Conservation (phyloP, 2,888 invertebrate species). For the Platynereis dumerilii region DNA sequence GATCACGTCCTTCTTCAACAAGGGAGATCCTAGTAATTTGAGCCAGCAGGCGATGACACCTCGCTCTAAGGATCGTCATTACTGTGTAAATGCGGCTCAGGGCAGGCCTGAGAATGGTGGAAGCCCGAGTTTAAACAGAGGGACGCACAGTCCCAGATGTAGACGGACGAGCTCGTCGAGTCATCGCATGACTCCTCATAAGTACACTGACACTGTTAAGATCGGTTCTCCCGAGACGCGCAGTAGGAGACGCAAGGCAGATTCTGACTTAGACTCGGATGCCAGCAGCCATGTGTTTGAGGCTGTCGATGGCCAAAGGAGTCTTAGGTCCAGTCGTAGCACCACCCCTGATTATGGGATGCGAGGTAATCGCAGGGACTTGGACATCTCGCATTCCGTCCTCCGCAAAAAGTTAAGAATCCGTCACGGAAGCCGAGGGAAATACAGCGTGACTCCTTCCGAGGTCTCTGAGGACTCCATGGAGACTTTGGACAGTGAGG, state of each 20-base stretch:
- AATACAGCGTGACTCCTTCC: background rate
- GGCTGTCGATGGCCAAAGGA: slow-evolving; percentile 19
- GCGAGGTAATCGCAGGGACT: background rate
- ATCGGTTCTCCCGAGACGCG: slow-evolving; percentile 14
- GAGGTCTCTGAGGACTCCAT: background rate
- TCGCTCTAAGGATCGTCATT: too few relatives aligned
- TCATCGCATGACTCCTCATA: background rate
- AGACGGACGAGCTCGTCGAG: background rate
- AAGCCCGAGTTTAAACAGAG: too few relatives aligned
- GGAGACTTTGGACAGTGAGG: slow-evolving; percentile 5
- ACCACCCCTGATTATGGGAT: slow-evolving; percentile 20
- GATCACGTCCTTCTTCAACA: too few relatives aligned
- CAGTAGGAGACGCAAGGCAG: slow-evolving; percentile 14
- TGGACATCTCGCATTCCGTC: background rate
- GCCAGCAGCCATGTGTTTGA: slow-evolving; percentile 17
- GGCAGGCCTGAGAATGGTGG: too few relatives aligned
- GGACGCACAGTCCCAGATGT: too few relatives aligned
- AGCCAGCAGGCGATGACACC: too few relatives aligned
- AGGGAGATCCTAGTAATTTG: too few relatives aligned
- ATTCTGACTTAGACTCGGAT: slow-evolving; percentile 18
- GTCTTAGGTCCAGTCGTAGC: slow-evolving; percentile 19
- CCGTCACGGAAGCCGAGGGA: background rate
- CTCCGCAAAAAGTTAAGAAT: background rate
- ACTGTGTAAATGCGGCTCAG: too few relatives aligned
- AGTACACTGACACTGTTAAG: background rate